Evolutionary conservation across 2,797 vertebrate species (phyloP).

Genomic region (Scleropages formosus): DNA sequence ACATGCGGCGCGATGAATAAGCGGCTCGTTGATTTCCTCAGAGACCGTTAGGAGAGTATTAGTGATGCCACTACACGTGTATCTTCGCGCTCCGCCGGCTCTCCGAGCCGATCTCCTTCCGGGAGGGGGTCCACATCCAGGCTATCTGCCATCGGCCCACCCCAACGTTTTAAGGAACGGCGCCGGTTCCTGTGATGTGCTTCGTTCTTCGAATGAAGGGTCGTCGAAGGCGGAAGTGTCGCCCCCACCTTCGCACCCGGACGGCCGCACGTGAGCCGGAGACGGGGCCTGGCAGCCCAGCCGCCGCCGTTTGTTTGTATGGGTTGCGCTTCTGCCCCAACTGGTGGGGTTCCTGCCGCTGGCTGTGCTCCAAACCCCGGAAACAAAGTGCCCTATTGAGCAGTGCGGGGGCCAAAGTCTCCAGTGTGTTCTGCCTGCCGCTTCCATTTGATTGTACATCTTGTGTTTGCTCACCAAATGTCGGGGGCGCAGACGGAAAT

Average conservation of each 20-base stretch:
- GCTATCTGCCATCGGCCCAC: too few relatives aligned
- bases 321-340: background rate
- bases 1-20: background rate
- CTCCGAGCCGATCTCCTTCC: too few relatives aligned
- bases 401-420: conserved; percentile 42
- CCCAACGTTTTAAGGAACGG: too few relatives aligned
- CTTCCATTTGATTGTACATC: conserved; percentile 58
- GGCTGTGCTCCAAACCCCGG: conserved; percentile 52
- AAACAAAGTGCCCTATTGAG: conserved; percentile 65
- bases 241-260: conserved; percentile 42
- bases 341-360: background rate
- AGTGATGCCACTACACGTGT: background rate
- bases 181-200: too few relatives aligned
- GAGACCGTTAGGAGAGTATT: too few relatives aligned
- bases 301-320: conserved; percentile 16
- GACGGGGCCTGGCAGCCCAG: background rate
- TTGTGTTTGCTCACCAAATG: conserved; percentile 50
- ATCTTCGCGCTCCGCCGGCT: background rate
- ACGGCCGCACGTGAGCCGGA: conserved; percentile 8
- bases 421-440: conserved; percentile 56
- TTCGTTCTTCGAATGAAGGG: conserved; percentile 56
- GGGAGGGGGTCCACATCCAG: too few relatives aligned
- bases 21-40: background rate
- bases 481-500: conserved; percentile 34
- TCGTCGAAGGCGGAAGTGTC: conserved; percentile 65